Evolutionary conservation across 2,113 vertebrate genomes (phyloP).

Genomic region (Trogon melanurus): DNA sequence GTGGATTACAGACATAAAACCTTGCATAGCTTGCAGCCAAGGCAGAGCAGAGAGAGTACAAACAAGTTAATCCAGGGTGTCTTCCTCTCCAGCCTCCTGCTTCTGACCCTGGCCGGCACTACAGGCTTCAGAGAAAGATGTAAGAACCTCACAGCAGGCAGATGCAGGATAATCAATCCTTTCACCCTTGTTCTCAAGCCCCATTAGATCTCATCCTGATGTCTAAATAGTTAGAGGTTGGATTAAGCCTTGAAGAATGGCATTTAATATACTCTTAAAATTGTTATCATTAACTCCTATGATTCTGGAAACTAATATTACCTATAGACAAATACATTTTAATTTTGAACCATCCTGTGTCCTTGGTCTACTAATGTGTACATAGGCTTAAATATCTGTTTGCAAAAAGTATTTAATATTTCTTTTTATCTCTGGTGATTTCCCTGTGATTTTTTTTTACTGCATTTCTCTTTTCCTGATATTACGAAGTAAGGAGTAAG

Average conservation of each 20-base stretch:
- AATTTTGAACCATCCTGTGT: constrained; percentile 28
- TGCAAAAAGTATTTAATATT: constrained; percentile 19
- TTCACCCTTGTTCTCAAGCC: constrained; percentile 58
- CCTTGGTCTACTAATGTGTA: constrained; percentile 10
- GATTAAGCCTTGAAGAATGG: constrained; percentile 46
- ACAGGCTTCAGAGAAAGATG: constrained; percentile 32
- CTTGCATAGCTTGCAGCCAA: constrained; percentile 38
- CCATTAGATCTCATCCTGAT: constrained; percentile 42
- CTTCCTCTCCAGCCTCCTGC: constrained; percentile 14
- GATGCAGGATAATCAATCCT: constrained; percentile 43
- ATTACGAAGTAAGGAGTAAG: not conserved
- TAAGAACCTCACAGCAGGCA: constrained; percentile 50
- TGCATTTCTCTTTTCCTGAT: not conserved
- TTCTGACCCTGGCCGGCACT: constrained; percentile 29
- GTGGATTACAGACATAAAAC: constrained; percentile 53
- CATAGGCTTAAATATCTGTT: not conserved
- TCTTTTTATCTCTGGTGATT: not conserved
- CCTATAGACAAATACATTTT: constrained; percentile 31
- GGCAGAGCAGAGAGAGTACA: constrained; percentile 32
- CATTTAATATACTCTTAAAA: constrained; percentile 52
- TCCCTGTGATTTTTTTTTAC: not conserved
- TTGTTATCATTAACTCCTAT: constrained; percentile 35
- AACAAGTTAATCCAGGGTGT: constrained; percentile 51
- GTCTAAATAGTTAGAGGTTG: constrained; percentile 44
- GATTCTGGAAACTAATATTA: constrained; percentile 13